Base-by-base conservation (phyloP, 1,140 invertebrate genomes). In the Daktulosphaira vitifoliae region DNA sequence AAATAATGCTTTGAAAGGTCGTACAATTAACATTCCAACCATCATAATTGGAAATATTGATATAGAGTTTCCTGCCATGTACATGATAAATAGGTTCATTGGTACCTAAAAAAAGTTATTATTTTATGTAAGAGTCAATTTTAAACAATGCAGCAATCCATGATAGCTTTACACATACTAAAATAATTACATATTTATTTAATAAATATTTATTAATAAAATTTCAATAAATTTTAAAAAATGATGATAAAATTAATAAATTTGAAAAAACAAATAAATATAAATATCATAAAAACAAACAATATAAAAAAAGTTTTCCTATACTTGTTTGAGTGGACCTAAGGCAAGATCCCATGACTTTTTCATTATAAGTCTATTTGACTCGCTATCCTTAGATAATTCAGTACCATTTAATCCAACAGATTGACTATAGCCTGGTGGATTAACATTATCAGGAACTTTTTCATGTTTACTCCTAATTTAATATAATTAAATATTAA, bases 21-120 rank as follows among this genome's bases (percentile, higher is more conserved):
- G 80, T 66, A 98, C 87, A 68, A 98, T 89, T 74, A 98, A 83
- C 96, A 99, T 99, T 38, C 93, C 93, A 18, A 99, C 92, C 96
- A 99, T 99, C 96, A 99, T 99, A n/a, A 99, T 98, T 2, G 96
- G 96, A 73, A 99, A 98, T 69, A 99, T 98, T 1, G 94, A 98
- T 71, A 99, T 98, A 0, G 95, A 96, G 76, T 94, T 98, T 38
- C 96, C 96, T 65, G 96, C 91, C 96, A 99, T 99, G 76, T 97
- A 99, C 92, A 98, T 96, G 49, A 99, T 95, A 72, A 99, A 96
- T 18, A 99, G 77, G 77, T 99, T 99, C 96, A 99, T 99, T 4
- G 96, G 96, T 33, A 98, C 78, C 76, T 87, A 78, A 70, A 69
- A 68, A 64, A 65, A n/a, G n/a, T n/a, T n/a, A n/a, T n/a, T n/a